phyloP scores from a whole-genome alignment of 2,113 vertebrate genomes.

The Forbesichthys agassizii region DNA sequence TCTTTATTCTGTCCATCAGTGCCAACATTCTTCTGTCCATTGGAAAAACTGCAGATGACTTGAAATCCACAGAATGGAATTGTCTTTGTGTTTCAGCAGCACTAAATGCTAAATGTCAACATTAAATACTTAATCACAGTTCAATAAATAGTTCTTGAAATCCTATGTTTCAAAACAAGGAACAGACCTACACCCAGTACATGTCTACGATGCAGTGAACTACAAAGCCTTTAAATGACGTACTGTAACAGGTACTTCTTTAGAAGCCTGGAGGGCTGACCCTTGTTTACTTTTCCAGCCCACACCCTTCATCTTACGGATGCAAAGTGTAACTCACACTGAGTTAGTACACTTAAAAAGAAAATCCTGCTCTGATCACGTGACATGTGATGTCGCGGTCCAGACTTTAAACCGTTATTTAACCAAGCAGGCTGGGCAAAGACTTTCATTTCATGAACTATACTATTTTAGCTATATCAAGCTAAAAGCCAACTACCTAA shows the following conservation, averaged over 20 bases:
- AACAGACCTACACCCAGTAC: neutral
- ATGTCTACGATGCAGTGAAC: neutral
- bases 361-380: too few species aligned
- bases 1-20: conserved; percentile 53
- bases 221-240: conserved; percentile 3
- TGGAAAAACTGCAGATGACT: neutral
- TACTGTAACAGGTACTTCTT: conserved; percentile 1
- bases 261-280: conserved; percentile 30
- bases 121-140: neutral
- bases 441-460: too few species aligned
- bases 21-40: conserved; percentile 64
- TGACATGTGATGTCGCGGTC: too few species aligned
- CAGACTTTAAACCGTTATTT: too few species aligned
- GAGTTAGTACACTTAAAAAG: too few species aligned
- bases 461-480: too few species aligned
- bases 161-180: neutral
- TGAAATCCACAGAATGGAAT: neutral
- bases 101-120: neutral
- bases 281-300: conserved; percentile 64
- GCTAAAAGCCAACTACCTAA: too few species aligned
- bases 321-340: neutral
- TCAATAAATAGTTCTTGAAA: neutral
- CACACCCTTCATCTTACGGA: conserved; percentile 58
- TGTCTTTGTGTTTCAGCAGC: neutral
- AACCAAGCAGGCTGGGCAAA: too few species aligned